These are phyloP conservation scores for Bimastos eiseni DNA, from an alignment of 2,888 invertebrate genomes.

Conservation along the genomic window DNA sequence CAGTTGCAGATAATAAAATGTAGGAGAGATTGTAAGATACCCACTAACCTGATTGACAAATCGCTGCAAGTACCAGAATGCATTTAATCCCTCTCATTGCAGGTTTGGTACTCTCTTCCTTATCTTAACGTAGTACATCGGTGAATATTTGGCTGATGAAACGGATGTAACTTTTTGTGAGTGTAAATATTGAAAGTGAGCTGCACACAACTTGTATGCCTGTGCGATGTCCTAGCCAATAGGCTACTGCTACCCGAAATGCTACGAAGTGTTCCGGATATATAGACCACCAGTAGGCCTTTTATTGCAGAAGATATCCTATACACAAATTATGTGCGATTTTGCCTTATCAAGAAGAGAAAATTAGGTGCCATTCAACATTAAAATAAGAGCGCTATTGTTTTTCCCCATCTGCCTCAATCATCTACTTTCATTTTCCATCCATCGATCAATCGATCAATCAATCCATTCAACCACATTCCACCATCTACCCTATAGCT, in stretches of 20 bases:
- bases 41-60: background rate
- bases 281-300: no score
- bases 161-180: background rate
- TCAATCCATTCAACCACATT: no score
- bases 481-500: no score
- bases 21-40: background rate
- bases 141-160: background rate
- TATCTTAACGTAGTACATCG: background rate
- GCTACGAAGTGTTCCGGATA: background rate
- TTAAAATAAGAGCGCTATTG: no score
- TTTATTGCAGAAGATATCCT: no score
- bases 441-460: no score
- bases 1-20: background rate
- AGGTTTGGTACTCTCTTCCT: background rate
- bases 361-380: no score
- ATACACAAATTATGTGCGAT: no score
- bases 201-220: background rate
- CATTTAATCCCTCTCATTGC: background rate
- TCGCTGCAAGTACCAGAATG: background rate
- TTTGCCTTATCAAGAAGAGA: no score
- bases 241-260: background rate
- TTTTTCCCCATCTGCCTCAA: no score
- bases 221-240: background rate
- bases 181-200: background rate
- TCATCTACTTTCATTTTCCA: no score